phyloP scores from a whole-genome alignment of 2,888 invertebrate genomes.

The Dorcus hopei region DNA sequence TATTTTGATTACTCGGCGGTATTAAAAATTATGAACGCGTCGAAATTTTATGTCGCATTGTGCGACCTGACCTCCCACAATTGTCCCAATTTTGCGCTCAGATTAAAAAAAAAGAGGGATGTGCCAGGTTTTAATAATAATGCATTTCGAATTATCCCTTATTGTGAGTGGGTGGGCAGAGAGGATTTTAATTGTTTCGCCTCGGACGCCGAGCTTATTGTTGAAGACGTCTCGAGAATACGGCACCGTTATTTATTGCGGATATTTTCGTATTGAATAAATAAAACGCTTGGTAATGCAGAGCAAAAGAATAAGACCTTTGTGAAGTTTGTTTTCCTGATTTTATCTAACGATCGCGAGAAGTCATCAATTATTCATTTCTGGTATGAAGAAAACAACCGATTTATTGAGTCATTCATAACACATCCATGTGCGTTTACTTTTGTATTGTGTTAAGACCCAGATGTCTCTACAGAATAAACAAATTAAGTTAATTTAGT shows the following conservation, averaged over 20 bases:
- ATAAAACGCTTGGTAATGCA: background rate
- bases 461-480: too few relatives aligned
- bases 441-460: too few relatives aligned
- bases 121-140: conserved; percentile 12
- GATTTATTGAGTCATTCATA: too few relatives aligned
- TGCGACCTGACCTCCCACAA: conserved; percentile 25
- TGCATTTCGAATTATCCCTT: conserved; percentile 14
- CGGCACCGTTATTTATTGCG: conserved; percentile 13
- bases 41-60: conserved; percentile 22
- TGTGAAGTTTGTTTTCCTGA: too few relatives aligned
- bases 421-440: too few relatives aligned
- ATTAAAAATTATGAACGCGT: conserved; percentile 38
- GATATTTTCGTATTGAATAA: conserved; percentile 10
- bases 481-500: too few relatives aligned
- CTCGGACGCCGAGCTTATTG: conserved; percentile 8
- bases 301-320: too few relatives aligned
- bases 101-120: conserved; percentile 8
- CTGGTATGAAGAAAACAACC: too few relatives aligned
- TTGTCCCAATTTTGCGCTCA: conserved; percentile 26
- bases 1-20: conserved; percentile 42
- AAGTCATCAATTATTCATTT: too few relatives aligned
- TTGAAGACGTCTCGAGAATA: conserved; percentile 6
- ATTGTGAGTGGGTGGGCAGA: conserved; percentile 15
- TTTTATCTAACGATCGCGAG: too few relatives aligned
- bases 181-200: conserved; percentile 20